Evolutionary conservation across 1,140 invertebrate genomes (phyloP), one percentile per base, ranked within the genome.

Genomic region (Diploscapter pachys): DNA sequence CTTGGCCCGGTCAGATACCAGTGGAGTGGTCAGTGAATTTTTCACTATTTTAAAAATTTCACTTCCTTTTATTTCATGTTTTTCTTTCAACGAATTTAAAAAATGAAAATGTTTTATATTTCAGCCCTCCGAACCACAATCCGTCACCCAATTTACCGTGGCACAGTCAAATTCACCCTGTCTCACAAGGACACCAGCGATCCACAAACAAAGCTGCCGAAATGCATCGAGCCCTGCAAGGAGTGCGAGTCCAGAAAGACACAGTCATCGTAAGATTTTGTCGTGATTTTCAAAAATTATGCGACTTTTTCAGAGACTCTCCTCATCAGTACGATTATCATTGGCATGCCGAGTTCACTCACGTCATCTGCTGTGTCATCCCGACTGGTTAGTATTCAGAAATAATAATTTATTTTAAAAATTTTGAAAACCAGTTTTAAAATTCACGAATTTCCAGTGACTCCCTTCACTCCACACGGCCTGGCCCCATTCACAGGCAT

Each of bases 1-100:
- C 91, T 95, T 90, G 93, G 93, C 55, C 92, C 93, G n/a, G 89
- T 90, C 74, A 87, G 93, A 77, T 95, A 95, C 83, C 91, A 93
- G 83, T 92, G 91, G 86, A 91, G 91, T 65, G 92, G 91, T 91
- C n/a, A 77, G 55, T 76, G 8, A 11, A 68, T 9, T 31, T 52
- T 13, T 48, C 49, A 9, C 63, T 75, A 9, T 75, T 4, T 52
- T 75, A 57, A 11, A 59, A 4, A 50, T 49, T 63, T 63, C 50
- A 51, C 4, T 4, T 9, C 2, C 31, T 55, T 55, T 61, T 3
- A 6, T 57, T 54, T n/a, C n/a, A 13, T 8, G 51, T 63, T 72
- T 53, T 8, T 6, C 31, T 48, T 5, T 0, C 57, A 48, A 13
- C 2, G 63, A 65, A 2, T 65, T 11, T n/a, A 2, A 65, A 65